These are phyloP conservation scores for Cremastinae sp. DNA, from an alignment of 2,888 invertebrate species.

Conservation along the genomic window DNA sequence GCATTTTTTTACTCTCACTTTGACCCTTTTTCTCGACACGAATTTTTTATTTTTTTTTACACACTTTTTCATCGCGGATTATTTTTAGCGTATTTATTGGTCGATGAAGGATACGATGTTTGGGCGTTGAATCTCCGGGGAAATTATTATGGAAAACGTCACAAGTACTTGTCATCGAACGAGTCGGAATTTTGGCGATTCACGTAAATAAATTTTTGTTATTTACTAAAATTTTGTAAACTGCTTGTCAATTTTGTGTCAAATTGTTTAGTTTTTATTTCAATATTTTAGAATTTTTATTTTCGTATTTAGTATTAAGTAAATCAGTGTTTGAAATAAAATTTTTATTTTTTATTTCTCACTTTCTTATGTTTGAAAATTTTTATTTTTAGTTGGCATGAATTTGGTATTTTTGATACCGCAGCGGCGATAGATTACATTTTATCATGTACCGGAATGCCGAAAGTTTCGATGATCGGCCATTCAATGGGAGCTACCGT, in stretches of 20 bases:
- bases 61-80: too few species aligned
- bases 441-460: slow-evolving; percentile 65
- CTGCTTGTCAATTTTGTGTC: too few species aligned
- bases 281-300: too few species aligned
- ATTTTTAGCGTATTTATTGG: slow-evolving; percentile 63
- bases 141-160: slow-evolving; percentile 66
- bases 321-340: too few species aligned
- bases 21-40: background rate
- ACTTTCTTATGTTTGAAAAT: too few species aligned
- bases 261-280: too few species aligned
- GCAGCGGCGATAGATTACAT: slow-evolving; percentile 70
- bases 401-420: slow-evolving; percentile 69
- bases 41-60: background rate
- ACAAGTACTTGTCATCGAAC: slow-evolving; percentile 59
- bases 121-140: slow-evolving; percentile 68
- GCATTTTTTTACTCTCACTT: background rate
- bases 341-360: too few species aligned
- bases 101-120: slow-evolving; percentile 68
- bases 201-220: slow-evolving; percentile 64
- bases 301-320: too few species aligned
- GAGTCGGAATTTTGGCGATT: slow-evolving; percentile 68
- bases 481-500: slow-evolving; percentile 74
- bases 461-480: slow-evolving; percentile 69
- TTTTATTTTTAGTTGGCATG: slow-evolving; percentile 74
- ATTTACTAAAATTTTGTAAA: background rate